Evolutionary conservation across 2,888 invertebrate genomes (phyloP).

Genomic region (Drosophila fungiperda): DNA sequence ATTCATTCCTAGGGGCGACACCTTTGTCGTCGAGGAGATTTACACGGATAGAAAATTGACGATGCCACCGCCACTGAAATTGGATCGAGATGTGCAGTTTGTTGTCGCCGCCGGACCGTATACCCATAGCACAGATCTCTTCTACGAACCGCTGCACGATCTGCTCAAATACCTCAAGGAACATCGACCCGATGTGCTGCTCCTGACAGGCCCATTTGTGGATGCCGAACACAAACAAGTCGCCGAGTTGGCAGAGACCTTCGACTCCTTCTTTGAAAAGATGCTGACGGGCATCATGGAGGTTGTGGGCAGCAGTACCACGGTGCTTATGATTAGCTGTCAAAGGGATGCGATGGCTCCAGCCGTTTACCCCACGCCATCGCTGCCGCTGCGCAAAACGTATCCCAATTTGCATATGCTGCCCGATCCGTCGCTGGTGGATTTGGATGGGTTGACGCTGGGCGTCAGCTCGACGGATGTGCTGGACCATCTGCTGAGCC

Average conservation of each 20-base stretch:
- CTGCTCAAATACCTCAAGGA: slow-evolving; percentile 89
- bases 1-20: slow-evolving; percentile 89
- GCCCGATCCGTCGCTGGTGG: slow-evolving; percentile 93
- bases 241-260: slow-evolving; percentile 89
- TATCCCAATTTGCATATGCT: slow-evolving; percentile 89
- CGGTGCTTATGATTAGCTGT: slow-evolving; percentile 91
- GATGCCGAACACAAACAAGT: slow-evolving; percentile 89
- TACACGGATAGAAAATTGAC: slow-evolving; percentile 86
- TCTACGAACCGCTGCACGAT: slow-evolving; percentile 93
- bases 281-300: slow-evolving; percentile 89
- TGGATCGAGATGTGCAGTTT: slow-evolving; percentile 87
- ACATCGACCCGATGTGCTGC: slow-evolving; percentile 91
- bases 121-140: slow-evolving; percentile 90
- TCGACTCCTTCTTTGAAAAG: slow-evolving; percentile 90
- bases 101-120: slow-evolving; percentile 94
- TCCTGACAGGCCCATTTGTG: slow-evolving; percentile 94
- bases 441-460: slow-evolving; percentile 91
- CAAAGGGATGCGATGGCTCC: slow-evolving; percentile 91
- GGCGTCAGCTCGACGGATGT: slow-evolving; percentile 93
- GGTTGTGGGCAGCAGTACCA: slow-evolving; percentile 88
- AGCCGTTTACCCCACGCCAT: slow-evolving; percentile 93
- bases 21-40: slow-evolving; percentile 89
- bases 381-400: slow-evolving; percentile 87
- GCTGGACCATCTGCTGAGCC: slow-evolving; percentile 92
- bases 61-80: slow-evolving; percentile 84